phyloP scores from a whole-genome alignment of 2,888 invertebrate species.

The Cylloceria caligata region DNA sequence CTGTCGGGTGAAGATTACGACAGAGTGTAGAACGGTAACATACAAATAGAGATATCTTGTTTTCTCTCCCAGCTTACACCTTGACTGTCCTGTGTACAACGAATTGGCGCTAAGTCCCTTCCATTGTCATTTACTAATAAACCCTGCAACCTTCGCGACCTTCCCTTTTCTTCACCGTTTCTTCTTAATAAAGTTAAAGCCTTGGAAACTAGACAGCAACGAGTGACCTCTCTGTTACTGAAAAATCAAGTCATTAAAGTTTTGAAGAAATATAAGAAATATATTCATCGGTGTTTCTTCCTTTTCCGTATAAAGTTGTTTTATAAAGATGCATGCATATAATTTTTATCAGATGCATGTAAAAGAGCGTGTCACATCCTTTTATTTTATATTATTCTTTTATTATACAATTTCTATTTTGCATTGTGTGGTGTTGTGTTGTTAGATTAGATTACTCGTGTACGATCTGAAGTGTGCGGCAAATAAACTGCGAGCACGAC shows the following conservation, averaged over 20 bases:
- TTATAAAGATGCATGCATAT: no score
- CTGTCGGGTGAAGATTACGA: conserved; percentile 10
- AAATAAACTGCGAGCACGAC: no score
- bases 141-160: conserved; percentile 53
- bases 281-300: no score
- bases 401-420: no score
- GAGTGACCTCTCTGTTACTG: neutral
- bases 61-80: conserved; percentile 55
- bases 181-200: conserved; percentile 39
- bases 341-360: no score
- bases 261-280: no score
- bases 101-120: conserved; percentile 62
- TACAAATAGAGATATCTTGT: conserved; percentile 46
- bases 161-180: conserved; percentile 47
- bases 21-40: conserved; percentile 34
- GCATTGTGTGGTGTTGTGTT: no score
- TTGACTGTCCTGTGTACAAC: conserved; percentile 54
- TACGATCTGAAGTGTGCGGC: no score
- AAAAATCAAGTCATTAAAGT: neutral
- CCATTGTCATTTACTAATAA: conserved; percentile 62
- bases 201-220: conserved; percentile 19
- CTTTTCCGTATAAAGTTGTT: no score
- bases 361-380: no score
- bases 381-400: no score
- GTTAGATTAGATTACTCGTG: no score